These are phyloP conservation scores for Circaetus cinerascens DNA, from an alignment of 2,113 vertebrate genomes.

Conservation along the genomic window DNA sequence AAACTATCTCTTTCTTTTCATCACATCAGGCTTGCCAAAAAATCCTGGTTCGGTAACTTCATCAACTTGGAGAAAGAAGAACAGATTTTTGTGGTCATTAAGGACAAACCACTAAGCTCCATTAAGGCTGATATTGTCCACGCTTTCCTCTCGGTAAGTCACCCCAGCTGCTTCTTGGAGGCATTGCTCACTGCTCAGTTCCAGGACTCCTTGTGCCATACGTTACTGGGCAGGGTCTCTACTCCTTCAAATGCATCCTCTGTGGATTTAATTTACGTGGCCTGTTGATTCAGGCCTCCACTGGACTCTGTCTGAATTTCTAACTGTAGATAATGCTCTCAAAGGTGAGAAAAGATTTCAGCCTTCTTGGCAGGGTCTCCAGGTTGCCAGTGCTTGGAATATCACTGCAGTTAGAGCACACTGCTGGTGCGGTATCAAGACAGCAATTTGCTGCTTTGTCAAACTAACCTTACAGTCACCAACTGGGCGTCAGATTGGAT, in stretches of 20 bases:
- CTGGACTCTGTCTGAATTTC: not conserved
- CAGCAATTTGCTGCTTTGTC: not conserved
- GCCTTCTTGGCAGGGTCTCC: not conserved
- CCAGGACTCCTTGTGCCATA: not conserved
- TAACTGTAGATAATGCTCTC: not conserved
- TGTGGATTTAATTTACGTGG: not conserved
- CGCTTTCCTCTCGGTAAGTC: slow-evolving; percentile 95
- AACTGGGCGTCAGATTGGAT: not conserved
- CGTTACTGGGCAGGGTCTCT: not conserved
- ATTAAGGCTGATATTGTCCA: slow-evolving; percentile 99
- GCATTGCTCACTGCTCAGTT: not conserved
- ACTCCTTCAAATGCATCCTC: not conserved
- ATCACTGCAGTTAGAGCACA: not conserved
- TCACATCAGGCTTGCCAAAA: slow-evolving; percentile 93
- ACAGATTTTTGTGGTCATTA: slow-evolving; percentile 98
- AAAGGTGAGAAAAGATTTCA: not conserved
- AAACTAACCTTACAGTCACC: not conserved
- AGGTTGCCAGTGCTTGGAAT: not conserved
- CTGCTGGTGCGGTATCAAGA: not conserved
- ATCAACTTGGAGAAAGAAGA: slow-evolving; percentile 98
- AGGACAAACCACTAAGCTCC: slow-evolving; percentile 96
- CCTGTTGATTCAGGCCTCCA: not conserved
- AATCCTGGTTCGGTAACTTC: slow-evolving; percentile 99
- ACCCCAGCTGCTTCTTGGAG: not conserved
- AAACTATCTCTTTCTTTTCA: not conserved